These are phyloP conservation scores for Latrodectus geometricus DNA, from an alignment of 1,140 invertebrate genomes.

Conservation along the genomic window DNA sequence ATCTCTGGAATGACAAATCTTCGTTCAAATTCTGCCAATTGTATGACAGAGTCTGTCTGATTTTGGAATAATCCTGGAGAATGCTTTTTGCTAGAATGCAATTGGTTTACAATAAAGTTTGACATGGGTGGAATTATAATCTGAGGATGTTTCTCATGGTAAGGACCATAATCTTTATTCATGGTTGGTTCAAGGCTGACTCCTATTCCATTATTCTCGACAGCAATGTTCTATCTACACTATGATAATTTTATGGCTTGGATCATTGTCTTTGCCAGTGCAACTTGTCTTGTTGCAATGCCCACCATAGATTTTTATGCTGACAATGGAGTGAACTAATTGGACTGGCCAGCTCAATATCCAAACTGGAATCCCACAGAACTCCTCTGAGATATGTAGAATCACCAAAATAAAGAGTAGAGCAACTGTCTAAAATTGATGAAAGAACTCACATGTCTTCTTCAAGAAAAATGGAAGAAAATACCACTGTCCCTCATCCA, in stretches of 20 bases:
- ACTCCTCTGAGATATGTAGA: not conserved
- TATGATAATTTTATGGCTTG: not conserved
- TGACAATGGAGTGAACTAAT: not conserved
- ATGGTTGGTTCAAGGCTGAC: not conserved
- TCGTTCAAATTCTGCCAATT: no score
- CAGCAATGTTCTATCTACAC: not conserved
- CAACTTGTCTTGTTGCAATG: not conserved
- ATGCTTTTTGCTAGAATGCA: no score
- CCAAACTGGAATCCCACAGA: not conserved
- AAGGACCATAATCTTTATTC: no score
- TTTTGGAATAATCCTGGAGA: no score
- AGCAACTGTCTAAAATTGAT: not conserved
- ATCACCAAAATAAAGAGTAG: not conserved
- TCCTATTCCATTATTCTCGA: not conserved
- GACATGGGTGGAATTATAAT: no score
- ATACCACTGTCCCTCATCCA: not conserved
- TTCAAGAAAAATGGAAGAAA: not conserved
- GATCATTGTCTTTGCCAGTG: not conserved
- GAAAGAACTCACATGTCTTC: not conserved
- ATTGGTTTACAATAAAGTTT: no score
- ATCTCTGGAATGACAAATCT: no score
- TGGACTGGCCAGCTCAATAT: not conserved
- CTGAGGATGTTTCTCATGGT: no score
- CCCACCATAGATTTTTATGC: not conserved
- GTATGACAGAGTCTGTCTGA: no score